phyloP scores from a whole-genome alignment of 2,888 invertebrate genomes.

The Xestia sexstrigata region DNA sequence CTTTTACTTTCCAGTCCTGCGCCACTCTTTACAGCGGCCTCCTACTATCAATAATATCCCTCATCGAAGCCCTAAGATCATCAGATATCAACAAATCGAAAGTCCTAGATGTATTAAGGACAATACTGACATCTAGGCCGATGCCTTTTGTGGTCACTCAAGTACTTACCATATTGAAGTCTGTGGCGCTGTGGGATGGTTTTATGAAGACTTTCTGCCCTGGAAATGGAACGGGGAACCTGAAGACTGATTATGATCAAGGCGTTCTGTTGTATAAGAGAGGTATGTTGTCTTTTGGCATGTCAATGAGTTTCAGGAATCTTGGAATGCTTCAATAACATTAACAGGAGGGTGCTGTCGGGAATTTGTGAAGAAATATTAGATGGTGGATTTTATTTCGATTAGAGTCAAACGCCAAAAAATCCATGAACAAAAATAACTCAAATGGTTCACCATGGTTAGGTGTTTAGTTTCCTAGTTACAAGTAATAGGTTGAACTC shows the following conservation, averaged over 20 bases:
- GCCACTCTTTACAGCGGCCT: slow-evolving; percentile 81
- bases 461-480: not conserved
- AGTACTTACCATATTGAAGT: slow-evolving; percentile 69
- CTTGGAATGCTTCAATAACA: not conserved
- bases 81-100: slow-evolving; percentile 41
- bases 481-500: not conserved
- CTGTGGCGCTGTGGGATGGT: slow-evolving; percentile 60
- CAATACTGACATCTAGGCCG: slow-evolving; percentile 76
- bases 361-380: not conserved
- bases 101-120: slow-evolving; percentile 71
- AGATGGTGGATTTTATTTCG: not conserved
- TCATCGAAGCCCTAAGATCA: slow-evolving; percentile 58
- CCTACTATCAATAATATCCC: slow-evolving; percentile 70
- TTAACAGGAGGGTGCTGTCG: not conserved
- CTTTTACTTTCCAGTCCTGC: slow-evolving; percentile 78
- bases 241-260: slow-evolving; percentile 85
- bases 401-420: not conserved
- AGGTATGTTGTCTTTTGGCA: slow-evolving; percentile 71
- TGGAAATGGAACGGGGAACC: slow-evolving; percentile 72
- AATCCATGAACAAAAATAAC: not conserved
- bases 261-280: slow-evolving; percentile 84
- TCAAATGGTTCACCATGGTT: not conserved
- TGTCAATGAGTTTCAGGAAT: not conserved
- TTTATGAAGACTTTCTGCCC: slow-evolving; percentile 74
- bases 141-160: slow-evolving; percentile 75